Percentiles rank a stretch among this genome's conserved stretches.
Evolutionary conservation across 53 echinoderm and acorn worm genomes (phyloP).

Genomic region (Henricia sp.): DNA sequence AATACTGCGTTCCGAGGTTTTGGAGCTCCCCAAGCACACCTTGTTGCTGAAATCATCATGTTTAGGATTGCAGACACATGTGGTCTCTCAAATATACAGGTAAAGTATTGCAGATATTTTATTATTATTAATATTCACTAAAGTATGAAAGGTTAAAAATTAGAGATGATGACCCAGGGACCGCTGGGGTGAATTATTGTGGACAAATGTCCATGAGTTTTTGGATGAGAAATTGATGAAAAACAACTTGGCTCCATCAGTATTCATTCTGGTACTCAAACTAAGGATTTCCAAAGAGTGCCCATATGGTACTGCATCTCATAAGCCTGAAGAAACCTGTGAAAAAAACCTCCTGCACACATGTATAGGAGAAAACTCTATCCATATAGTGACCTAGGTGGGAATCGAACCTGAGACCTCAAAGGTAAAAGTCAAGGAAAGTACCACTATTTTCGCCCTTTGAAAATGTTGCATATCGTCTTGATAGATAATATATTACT

Average conservation of each 20-base stretch:
- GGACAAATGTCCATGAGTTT: too few relatives aligned
- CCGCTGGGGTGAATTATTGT: too few relatives aligned
- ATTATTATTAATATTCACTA: neutral
- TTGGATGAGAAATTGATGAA: neutral
- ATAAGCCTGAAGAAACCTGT: neutral
- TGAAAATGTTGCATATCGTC: neutral
- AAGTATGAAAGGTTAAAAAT: neutral
- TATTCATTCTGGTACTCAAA: too few relatives aligned
- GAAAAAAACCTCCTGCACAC: neutral
- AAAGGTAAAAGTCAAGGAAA: too few relatives aligned
- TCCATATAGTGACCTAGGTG: neutral
- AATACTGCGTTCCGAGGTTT: constrained; percentile 75
- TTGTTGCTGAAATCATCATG: constrained; percentile 30
- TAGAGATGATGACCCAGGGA: neutral
- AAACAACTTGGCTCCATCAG: neutral
- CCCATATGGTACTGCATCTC: too few relatives aligned
- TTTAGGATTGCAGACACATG: neutral
- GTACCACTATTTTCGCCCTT: neutral
- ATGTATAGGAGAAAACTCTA: neutral
- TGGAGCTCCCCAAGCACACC: constrained; percentile 57
- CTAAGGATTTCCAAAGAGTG: too few relatives aligned
- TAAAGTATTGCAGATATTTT: neutral
- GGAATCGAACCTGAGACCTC: too few relatives aligned
- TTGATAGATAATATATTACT: neutral
- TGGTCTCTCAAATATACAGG: constrained; percentile 11